Evolutionary conservation across 2,888 invertebrate species (phyloP), one percentile per base, ranked within the genome.

Genomic region (Pelosia muscerda): DNA sequence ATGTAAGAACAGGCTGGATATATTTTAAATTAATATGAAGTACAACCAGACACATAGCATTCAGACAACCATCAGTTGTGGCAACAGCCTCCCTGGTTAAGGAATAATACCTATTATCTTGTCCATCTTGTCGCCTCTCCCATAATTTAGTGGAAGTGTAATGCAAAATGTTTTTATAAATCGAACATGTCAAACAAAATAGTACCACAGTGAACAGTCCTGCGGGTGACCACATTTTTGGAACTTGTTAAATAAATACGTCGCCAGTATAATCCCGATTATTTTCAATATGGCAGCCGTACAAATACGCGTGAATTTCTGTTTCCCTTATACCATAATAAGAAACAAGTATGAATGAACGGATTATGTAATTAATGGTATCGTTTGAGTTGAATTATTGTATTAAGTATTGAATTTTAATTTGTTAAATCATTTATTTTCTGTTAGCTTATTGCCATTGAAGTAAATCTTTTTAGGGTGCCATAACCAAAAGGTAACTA

Each of bases 271-370:
- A 55, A 55, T 25, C 2, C 34, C 19, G 23, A 63, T 63, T 62
- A 31, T 49, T 53, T 2, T 2, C 28, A 23, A 63, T n/a, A 55
- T 34, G 25, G 63, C 63, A 63, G 63, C 63, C 63, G 23, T 63
- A 63, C 26, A 70, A 67, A 63, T 55, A 63, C 64, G 66, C 49
- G 58, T 15, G 19, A 28, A 61, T 63, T 63, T 23, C 23, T n/a
- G 54, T 63, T 55, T 63, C 38, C 55, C 54, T 25, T 34, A 10
- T 63, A 34, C 34, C 25, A 34, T 25, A 63, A 63, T 38, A 23
- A 55, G 11, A 19, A 34, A 55, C 23, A 5, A 0, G 3, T 23
- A 54, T 25, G n/a, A 63, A 54, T 55, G 5, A 25, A 23, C 34
- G 55, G 55, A 63, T 63, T 55, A 63, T 4, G 15, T 19, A 34